These are phyloP conservation scores for Telmatochromis sp. DNA, from an alignment of 2,113 vertebrate species.

Conservation along the genomic window DNA sequence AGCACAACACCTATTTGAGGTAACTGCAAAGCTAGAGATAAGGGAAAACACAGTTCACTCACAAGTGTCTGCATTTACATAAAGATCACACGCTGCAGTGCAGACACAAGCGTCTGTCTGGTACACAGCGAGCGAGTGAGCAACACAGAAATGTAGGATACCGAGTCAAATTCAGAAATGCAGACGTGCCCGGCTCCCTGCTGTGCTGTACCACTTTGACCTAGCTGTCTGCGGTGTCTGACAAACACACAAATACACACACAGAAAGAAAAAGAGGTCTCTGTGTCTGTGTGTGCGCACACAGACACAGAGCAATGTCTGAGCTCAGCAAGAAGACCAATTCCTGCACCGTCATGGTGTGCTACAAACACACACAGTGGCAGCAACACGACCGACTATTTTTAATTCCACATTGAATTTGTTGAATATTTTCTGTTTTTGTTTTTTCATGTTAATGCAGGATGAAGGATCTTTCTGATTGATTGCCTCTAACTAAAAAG, in stretches of 20 bases:
- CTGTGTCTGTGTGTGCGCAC: not conserved
- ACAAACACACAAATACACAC: not conserved
- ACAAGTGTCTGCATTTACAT: not conserved
- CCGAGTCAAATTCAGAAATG: conserved; percentile 16
- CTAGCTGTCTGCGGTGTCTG: not conserved
- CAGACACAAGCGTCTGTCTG: not conserved
- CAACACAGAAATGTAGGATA: not conserved
- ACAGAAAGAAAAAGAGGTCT: not conserved
- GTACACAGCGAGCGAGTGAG: not conserved
- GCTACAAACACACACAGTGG: not conserved
- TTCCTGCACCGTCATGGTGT: not conserved
- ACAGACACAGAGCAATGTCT: not conserved
- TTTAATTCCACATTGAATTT: not conserved
- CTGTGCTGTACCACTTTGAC: conserved; percentile 15
- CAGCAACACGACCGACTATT: not conserved
- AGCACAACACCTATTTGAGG: not conserved
- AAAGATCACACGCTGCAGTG: not conserved
- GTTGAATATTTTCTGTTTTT: not conserved
- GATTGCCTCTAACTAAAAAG: not conserved
- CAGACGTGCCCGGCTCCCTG: not conserved
- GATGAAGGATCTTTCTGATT: not conserved
- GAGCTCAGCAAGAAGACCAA: not conserved
- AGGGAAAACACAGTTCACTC: not conserved
- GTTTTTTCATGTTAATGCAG: not conserved
- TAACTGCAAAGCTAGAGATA: not conserved